phyloP scores from a whole-genome alignment of 2,797 vertebrate genomes.

The Sylvia borin region DNA sequence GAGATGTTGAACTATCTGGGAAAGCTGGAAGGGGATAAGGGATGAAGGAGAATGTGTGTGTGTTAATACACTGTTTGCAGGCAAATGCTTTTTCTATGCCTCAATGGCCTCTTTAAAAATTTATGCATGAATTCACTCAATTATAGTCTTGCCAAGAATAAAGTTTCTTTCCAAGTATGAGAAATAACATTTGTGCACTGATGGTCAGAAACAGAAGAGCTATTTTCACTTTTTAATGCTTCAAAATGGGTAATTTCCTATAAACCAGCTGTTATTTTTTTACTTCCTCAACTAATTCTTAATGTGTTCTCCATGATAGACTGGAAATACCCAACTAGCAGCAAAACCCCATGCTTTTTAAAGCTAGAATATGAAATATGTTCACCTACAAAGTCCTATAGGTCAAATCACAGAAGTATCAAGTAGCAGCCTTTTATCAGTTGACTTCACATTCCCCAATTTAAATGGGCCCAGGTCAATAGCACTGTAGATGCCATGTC shows the following conservation, averaged over 20 bases:
- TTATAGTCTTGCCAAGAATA: slow-evolving; percentile 6
- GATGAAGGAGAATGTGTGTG: neutral
- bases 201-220: neutral
- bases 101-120: neutral
- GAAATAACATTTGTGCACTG: neutral
- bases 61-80: neutral
- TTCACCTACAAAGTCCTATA: neutral
- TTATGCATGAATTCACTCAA: slow-evolving; percentile 6
- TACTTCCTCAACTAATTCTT: neutral
- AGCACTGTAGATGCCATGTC: neutral
- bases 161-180: slow-evolving; percentile 4
- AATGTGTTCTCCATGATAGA: neutral
- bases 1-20: neutral
- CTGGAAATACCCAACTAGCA: neutral
- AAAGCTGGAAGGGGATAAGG: neutral
- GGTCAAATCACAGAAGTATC: neutral
- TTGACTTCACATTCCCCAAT: neutral
- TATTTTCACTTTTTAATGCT: neutral
- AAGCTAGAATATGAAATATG: neutral
- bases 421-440: neutral
- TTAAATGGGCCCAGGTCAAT: neutral
- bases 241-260: neutral
- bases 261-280: neutral
- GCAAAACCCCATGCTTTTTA: neutral
- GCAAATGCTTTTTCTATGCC: neutral